phyloP scores from a whole-genome alignment of 1,140 invertebrate species.

The Conopomorpha cramerella region DNA sequence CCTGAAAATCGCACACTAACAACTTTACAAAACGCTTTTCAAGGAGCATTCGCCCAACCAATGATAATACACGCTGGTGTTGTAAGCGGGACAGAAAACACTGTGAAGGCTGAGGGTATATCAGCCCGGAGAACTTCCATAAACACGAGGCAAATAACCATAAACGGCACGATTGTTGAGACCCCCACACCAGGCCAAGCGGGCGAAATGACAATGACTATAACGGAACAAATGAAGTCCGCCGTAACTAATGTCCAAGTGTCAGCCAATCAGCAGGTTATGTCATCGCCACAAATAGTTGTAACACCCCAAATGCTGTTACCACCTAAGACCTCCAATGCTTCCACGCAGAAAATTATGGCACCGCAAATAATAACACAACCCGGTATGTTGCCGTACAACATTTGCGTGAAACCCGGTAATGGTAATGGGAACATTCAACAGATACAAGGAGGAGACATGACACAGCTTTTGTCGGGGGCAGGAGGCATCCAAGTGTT shows the following conservation, averaged over 20 bases:
- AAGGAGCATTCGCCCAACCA: constrained; percentile 48
- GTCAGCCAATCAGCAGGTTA: constrained; percentile 42
- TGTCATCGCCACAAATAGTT: constrained; percentile 55
- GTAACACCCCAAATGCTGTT: constrained; percentile 53
- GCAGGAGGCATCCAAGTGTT: constrained; percentile 54
- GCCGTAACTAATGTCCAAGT: constrained; percentile 48
- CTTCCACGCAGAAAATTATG: constrained; percentile 41
- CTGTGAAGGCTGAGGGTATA: constrained; percentile 48
- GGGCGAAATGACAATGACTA: constrained; percentile 55
- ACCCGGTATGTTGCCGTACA: constrained; percentile 47
- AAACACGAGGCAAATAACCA: constrained; percentile 57
- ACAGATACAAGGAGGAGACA: constrained; percentile 45
- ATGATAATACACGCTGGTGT: constrained; percentile 53
- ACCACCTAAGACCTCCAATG: constrained; percentile 45
- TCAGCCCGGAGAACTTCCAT: constrained; percentile 51
- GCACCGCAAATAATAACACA: constrained; percentile 48
- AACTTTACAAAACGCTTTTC: constrained; percentile 55
- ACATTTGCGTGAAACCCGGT: constrained; percentile 55
- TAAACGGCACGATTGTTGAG: constrained; percentile 58
- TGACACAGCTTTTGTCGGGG: constrained; percentile 45
- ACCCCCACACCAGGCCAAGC: constrained; percentile 53
- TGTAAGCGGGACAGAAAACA: constrained; percentile 44
- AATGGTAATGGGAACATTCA: constrained; percentile 42
- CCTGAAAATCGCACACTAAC: constrained; percentile 56
- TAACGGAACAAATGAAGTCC: constrained; percentile 53